These are phyloP conservation scores for Leucania comma DNA, from an alignment of 2,888 invertebrate species.

Conservation along the genomic window DNA sequence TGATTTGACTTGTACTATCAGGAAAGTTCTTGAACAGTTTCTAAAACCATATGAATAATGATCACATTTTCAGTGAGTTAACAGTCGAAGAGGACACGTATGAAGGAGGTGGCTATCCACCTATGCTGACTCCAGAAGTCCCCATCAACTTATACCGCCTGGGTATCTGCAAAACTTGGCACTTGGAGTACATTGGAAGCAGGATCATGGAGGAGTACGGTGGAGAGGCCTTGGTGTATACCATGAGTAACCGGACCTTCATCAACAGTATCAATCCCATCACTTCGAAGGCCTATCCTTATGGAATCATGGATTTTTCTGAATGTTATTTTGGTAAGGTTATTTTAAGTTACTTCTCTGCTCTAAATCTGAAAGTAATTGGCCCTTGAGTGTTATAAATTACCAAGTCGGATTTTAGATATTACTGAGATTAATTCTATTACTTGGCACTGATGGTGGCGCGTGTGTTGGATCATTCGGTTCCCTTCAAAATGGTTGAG, in stretches of 20 bases:
- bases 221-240: conserved; percentile 91
- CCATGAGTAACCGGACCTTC: conserved; percentile 91
- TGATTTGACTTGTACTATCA: too few relatives aligned
- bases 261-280: conserved; percentile 85
- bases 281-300: conserved; percentile 88
- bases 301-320: conserved; percentile 90
- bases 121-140: conserved; percentile 88
- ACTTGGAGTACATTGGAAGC: conserved; percentile 72
- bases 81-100: conserved; percentile 93
- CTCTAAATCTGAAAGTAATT: neutral
- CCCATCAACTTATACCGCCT: conserved; percentile 92
- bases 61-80: conserved; percentile 50
- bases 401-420: too few relatives aligned
- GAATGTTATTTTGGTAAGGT: conserved; percentile 93
- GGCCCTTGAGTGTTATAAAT: neutral
- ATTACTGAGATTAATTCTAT: too few relatives aligned
- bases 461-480: too few relatives aligned
- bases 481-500: too few relatives aligned
- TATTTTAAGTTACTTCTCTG: neutral
- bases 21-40: too few relatives aligned
- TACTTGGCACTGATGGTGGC: too few relatives aligned
- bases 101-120: conserved; percentile 94
- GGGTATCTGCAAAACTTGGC: conserved; percentile 94
- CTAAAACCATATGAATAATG: neutral
- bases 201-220: conserved; percentile 83